phyloP scores from a whole-genome alignment of 2,113 vertebrate genomes.

The Malurus cyaneus region DNA sequence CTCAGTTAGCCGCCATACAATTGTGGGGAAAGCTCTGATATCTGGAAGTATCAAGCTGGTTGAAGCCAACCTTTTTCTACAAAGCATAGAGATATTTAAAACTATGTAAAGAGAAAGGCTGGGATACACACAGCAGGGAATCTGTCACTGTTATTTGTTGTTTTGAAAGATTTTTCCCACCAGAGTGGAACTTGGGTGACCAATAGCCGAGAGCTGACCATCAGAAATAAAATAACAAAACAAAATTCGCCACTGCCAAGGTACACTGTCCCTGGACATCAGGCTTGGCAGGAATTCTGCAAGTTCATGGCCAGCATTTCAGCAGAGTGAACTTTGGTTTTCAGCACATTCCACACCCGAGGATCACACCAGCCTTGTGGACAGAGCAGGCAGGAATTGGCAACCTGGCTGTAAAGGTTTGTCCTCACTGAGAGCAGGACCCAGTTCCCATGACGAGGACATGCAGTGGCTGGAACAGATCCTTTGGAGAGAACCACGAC shows the following conservation, averaged over 20 bases:
- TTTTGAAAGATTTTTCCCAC: neutral
- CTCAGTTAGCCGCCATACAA: neutral
- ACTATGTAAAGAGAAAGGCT: neutral
- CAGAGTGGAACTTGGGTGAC: neutral
- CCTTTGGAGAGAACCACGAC: neutral
- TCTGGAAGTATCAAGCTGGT: neutral
- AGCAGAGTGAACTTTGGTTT: neutral
- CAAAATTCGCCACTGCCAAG: neutral
- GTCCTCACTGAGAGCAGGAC: neutral
- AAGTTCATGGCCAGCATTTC: neutral
- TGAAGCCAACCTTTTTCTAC: neutral
- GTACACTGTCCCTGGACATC: neutral
- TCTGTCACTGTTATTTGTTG: neutral
- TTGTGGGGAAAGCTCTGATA: neutral
- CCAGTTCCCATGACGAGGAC: neutral
- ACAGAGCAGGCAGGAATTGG: neutral
- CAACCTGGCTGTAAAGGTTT: neutral
- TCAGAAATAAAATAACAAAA: neutral
- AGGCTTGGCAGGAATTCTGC: neutral
- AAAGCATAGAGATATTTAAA: neutral
- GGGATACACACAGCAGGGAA: neutral
- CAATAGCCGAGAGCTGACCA: neutral
- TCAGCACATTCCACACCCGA: neutral
- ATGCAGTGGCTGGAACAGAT: neutral
- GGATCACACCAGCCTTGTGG: neutral